Conservation (phyloP, 2,113 vertebrate species). For the Anser brachyrhynchus region DNA sequence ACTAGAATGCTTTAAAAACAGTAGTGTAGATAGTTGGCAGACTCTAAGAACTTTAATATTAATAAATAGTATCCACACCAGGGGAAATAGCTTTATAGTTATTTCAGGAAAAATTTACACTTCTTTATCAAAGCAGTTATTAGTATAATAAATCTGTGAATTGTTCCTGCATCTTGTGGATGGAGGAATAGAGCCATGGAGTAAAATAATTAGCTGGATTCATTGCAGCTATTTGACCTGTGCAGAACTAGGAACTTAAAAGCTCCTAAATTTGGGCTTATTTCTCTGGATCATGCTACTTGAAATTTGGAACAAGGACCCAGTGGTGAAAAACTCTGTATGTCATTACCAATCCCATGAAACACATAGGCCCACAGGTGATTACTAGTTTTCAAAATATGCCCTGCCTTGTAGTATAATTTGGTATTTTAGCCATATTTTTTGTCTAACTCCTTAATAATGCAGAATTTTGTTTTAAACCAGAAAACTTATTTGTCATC, state of each 20-base stretch:
- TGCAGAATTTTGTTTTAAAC: not conserved
- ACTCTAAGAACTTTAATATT: not conserved
- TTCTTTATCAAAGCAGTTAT: not conserved
- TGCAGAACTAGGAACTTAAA: not conserved
- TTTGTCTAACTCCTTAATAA: not conserved
- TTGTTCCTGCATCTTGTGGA: not conserved
- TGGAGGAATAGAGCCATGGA: not conserved
- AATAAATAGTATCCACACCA: not conserved
- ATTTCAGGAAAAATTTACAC: not conserved
- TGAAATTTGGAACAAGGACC: not conserved
- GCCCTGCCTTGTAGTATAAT: not conserved
- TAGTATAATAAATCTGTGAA: not conserved
- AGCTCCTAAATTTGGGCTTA: not conserved
- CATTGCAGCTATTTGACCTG: not conserved
- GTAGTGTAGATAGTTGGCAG: not conserved
- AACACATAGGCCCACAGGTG: not conserved
- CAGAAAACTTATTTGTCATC: not conserved
- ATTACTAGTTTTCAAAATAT: not conserved
- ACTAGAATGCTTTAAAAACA: not conserved
- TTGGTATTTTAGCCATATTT: not conserved
- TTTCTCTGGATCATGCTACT: not conserved
- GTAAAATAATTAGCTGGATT: not conserved
- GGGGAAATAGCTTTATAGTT: not conserved
- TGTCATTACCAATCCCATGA: conserved; percentile 50
- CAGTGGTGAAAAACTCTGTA: conserved; percentile 55